Percentiles rank a stretch among this genome's conserved stretches.
phyloP scores from a whole-genome alignment of 2,797 vertebrate species.

The Phalloptychus januarius region DNA sequence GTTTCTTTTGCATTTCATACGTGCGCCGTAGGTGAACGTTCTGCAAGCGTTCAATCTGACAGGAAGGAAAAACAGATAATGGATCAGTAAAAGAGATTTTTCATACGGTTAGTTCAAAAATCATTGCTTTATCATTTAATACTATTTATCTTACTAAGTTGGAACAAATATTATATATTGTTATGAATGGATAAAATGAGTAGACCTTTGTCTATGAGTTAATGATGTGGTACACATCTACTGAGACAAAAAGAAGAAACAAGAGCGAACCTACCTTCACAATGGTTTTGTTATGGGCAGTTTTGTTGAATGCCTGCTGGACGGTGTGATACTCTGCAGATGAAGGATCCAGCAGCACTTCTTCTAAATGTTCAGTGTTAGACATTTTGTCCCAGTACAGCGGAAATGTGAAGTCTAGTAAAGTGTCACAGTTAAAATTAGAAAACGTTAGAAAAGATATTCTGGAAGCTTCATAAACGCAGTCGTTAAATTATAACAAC shows the following conservation, averaged over 20 bases:
- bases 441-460: background rate
- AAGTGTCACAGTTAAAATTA: background rate
- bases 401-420: constrained; percentile 66
- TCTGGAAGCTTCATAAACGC: background rate
- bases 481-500: background rate
- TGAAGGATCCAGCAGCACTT: constrained; percentile 23
- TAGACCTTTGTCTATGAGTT: background rate
- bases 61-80: background rate
- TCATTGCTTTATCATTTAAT: background rate
- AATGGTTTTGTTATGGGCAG: constrained; percentile 8
- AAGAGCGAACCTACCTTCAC: constrained; percentile 51
- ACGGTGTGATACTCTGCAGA: constrained; percentile 59
- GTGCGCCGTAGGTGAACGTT: constrained; percentile 59
- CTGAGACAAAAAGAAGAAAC: background rate
- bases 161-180: background rate
- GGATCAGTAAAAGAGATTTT: background rate
- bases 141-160: background rate
- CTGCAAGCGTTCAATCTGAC: constrained; percentile 74
- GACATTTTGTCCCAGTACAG: constrained; percentile 74
- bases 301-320: constrained; percentile 51
- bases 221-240: background rate
- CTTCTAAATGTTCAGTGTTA: constrained; percentile 3
- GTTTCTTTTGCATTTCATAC: constrained; percentile 60
- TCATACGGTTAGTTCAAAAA: background rate
- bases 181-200: background rate